Evolutionary conservation across 2,113 vertebrate genomes (phyloP).

Genomic region (Entosphenus tridentatus): DNA sequence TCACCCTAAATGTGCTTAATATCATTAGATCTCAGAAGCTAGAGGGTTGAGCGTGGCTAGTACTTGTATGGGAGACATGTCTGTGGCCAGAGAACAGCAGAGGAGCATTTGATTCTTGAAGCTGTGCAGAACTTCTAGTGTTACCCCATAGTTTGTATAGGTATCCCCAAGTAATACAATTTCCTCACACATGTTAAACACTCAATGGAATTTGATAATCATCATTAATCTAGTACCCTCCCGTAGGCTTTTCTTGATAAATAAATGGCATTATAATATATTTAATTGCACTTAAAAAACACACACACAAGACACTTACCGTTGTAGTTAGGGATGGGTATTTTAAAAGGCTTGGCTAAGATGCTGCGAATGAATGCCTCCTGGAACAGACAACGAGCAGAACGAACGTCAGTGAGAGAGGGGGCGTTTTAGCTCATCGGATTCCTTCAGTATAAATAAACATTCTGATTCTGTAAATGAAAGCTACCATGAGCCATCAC

Average conservation of each 20-base stretch:
- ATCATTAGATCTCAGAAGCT: no score
- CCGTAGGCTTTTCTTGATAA: background rate
- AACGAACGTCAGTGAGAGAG: background rate
- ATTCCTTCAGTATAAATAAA: background rate
- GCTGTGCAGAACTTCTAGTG: background rate
- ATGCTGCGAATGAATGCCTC: constrained; percentile 81
- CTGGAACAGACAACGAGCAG: constrained; percentile 21
- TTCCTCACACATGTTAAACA: constrained; percentile 1
- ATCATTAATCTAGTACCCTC: background rate
- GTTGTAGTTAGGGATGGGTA: constrained; percentile 81
- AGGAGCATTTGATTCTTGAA: no score
- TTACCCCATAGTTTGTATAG: background rate
- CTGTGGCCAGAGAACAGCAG: no score
- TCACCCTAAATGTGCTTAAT: no score
- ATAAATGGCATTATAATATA: background rate
- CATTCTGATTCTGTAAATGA: background rate
- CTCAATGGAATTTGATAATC: background rate
- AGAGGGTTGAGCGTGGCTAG: no score
- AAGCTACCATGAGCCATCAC: background rate
- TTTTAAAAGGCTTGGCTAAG: constrained; percentile 78
- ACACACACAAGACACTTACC: constrained; percentile 26
- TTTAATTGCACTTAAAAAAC: background rate
- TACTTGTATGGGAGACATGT: no score
- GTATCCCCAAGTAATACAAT: background rate
- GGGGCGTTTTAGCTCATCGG: background rate